These are phyloP conservation scores for Penaeus vannamei DNA, from an alignment of 1,140 invertebrate genomes.

Conservation along the genomic window DNA sequence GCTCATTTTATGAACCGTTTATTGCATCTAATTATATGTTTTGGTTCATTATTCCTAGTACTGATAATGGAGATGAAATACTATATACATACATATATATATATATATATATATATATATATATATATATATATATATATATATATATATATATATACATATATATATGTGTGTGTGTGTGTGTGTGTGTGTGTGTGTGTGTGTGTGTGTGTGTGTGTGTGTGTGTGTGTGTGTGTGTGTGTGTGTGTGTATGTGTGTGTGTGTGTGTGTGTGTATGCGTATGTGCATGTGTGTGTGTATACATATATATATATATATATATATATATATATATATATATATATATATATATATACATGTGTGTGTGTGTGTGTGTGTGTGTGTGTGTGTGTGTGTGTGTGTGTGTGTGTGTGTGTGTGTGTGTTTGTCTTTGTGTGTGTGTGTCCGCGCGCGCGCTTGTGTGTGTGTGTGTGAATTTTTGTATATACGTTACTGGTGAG, in stretches of 20 bases:
- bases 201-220: not conserved
- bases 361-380: not conserved
- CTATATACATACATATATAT: no score
- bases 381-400: no score
- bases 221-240: not conserved
- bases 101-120: constrained; percentile 24
- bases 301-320: not conserved
- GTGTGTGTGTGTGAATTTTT: no score
- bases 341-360: constrained; percentile 16
- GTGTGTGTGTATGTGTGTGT: not conserved
- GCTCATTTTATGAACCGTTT: no score
- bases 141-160: not conserved
- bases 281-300: not conserved
- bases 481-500: no score
- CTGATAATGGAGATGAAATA: no score
- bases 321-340: not conserved
- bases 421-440: not conserved
- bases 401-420: no score
- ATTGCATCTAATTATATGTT: not conserved
- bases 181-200: not conserved
- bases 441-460: not conserved
- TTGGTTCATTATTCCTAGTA: not conserved
- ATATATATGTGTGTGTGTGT: not conserved
- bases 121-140: not conserved
- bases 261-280: not conserved